A percentile compares a stretch with the other conserved stretches of the same genome.
Conservation (phyloP, 2,888 invertebrate genomes). For the Leptogaster cylindrica region DNA sequence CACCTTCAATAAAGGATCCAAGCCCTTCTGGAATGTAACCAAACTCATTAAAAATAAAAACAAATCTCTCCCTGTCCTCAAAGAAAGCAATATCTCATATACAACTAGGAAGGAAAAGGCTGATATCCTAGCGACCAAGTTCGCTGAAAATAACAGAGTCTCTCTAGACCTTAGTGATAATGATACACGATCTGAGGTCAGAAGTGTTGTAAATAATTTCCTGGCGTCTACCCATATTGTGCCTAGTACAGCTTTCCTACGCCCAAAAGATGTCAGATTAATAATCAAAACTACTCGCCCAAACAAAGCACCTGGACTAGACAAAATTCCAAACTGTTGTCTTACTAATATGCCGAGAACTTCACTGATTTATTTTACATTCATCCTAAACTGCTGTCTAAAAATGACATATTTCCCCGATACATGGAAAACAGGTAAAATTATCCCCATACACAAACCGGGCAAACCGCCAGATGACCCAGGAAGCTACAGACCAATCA, state of each 20-base stretch:
- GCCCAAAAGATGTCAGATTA: not conserved
- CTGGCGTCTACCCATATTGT: too few species aligned
- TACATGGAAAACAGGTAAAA: not conserved
- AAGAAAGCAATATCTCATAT: too few species aligned
- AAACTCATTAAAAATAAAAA: too few species aligned
- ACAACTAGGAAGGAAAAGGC: too few species aligned
- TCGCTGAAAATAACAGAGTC: too few species aligned
- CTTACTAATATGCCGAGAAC: not conserved
- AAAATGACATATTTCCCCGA: not conserved
- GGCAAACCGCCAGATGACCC: not conserved
- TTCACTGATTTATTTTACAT: not conserved
- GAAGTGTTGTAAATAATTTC: too few species aligned
- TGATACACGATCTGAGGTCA: too few species aligned
- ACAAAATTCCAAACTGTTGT: not conserved
- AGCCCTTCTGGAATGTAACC: too few species aligned
- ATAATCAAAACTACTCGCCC: not conserved
- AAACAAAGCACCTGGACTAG: not conserved
- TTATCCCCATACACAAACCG: not conserved
- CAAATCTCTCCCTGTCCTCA: too few species aligned
- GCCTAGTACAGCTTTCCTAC: not conserved
- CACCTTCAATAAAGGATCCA: too few species aligned
- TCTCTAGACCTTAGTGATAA: too few species aligned
- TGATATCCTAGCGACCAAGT: too few species aligned
- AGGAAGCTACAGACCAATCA: not conserved
- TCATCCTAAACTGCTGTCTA: not conserved